Evolutionary conservation across 2,113 vertebrate species (phyloP).

Genomic region (Aldabrachelys gigantea): DNA sequence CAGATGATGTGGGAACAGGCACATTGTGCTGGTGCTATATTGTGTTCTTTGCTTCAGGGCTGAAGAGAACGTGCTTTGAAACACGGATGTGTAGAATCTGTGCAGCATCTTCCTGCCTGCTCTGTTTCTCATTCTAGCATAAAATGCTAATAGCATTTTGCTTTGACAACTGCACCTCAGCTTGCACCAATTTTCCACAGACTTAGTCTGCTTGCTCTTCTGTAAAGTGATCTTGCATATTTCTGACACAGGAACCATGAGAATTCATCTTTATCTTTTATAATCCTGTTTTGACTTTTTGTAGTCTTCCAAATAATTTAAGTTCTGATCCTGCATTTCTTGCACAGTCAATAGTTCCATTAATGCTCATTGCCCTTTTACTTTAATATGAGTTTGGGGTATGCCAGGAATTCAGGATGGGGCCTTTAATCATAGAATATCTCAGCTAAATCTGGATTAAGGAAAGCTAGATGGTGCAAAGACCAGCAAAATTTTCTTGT

Average conservation of each 20-base stretch:
- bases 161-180: not conserved
- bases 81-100: not conserved
- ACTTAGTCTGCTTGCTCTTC: not conserved
- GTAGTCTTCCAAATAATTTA: not conserved
- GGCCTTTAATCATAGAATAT: not conserved
- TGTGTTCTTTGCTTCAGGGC: not conserved
- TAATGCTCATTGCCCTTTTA: not conserved
- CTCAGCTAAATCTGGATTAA: not conserved
- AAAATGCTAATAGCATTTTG: not conserved
- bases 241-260: not conserved
- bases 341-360: not conserved
- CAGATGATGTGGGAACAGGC: not conserved
- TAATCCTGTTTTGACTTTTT: not conserved
- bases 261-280: not conserved
- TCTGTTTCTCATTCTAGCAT: not conserved
- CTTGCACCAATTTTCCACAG: not conserved
- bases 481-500: not conserved
- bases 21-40: not conserved
- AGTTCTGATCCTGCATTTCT: not conserved
- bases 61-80: conserved; percentile 23
- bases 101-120: not conserved
- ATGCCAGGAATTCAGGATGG: conserved; percentile 25
- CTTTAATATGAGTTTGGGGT: not conserved
- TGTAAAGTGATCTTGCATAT: not conserved
- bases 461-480: not conserved